phyloP scores from a whole-genome alignment of 2,888 invertebrate genomes.

The Rhogogaster chlorosoma region DNA sequence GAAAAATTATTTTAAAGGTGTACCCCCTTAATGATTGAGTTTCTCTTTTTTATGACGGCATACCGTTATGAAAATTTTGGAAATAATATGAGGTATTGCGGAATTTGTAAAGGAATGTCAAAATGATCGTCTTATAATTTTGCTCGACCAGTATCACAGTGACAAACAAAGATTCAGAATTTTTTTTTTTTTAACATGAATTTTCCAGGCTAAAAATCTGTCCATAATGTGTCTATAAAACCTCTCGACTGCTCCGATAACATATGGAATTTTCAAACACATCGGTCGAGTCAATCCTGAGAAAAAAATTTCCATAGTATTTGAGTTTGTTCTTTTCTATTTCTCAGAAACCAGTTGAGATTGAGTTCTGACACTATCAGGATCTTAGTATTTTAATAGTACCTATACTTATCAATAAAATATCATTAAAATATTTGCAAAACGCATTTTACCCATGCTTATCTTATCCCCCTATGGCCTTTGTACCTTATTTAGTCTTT shows the following conservation, averaged over 20 bases:
- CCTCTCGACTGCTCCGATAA: background rate
- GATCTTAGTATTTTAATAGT: no score
- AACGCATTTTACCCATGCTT: background rate
- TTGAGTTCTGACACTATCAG: no score
- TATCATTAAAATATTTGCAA: background rate
- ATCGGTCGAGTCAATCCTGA: background rate
- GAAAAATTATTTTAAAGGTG: no score
- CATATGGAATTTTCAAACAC: background rate
- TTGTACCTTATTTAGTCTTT: no score
- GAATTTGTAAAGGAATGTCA: background rate
- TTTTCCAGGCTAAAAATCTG: background rate
- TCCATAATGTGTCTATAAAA: background rate
- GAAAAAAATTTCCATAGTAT: background rate
- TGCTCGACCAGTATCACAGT: background rate
- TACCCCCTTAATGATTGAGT: no score
- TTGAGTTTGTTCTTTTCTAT: no score
- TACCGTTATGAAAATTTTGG: background rate
- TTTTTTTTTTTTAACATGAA: background rate
- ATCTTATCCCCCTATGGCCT: background rate
- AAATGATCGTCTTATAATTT: background rate
- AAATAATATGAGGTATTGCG: background rate
- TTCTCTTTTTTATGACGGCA: background rate
- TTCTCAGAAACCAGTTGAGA: no score
- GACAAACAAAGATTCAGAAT: background rate
- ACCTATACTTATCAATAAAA: background rate